phyloP scores from a whole-genome alignment of 2,797 vertebrate species.

The Coranthus polyacanthus region DNA sequence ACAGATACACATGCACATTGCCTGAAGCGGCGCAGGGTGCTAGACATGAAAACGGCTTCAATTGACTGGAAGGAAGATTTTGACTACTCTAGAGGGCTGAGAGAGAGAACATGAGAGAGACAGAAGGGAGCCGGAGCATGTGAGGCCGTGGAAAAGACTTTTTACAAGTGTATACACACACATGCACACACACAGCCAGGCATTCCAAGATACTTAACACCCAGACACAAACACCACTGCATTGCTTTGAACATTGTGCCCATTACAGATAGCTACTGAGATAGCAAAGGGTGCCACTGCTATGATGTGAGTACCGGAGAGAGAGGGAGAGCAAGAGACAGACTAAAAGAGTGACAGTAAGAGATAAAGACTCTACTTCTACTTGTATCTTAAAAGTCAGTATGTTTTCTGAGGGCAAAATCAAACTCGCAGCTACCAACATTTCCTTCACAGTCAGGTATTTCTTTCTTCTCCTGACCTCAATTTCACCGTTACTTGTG shows the following conservation, averaged over 20 bases:
- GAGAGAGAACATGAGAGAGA: conserved; percentile 16
- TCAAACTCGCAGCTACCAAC: conserved; percentile 48
- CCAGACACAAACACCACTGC: conserved; percentile 54
- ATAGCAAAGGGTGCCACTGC: conserved; percentile 65
- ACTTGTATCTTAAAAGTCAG: conserved; percentile 48
- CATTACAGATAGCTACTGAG: conserved; percentile 68
- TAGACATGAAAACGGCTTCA: conserved; percentile 72
- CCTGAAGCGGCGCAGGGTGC: conserved; percentile 52
- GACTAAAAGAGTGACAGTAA: conserved; percentile 54
- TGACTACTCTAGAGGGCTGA: conserved; percentile 52
- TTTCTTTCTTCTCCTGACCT: conserved; percentile 55
- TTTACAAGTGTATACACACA: no score
- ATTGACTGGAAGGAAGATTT: conserved; percentile 72
- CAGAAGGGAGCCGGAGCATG: conserved; percentile 13
- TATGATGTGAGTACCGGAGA: conserved; percentile 58
- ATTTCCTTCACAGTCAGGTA: conserved; percentile 44
- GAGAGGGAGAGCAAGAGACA: conserved; percentile 31
- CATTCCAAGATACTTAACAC: conserved; percentile 62
- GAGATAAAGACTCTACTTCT: conserved; percentile 59
- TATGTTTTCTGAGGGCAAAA: conserved; percentile 51
- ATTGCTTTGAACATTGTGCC: conserved; percentile 68
- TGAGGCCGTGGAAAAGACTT: conserved; percentile 32
- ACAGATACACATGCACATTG: conserved; percentile 38
- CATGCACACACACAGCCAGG: conserved; percentile 22
- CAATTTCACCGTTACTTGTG: conserved; percentile 56